Conservation (phyloP, 2,888 invertebrate genomes). For the Synergus japonicus region DNA sequence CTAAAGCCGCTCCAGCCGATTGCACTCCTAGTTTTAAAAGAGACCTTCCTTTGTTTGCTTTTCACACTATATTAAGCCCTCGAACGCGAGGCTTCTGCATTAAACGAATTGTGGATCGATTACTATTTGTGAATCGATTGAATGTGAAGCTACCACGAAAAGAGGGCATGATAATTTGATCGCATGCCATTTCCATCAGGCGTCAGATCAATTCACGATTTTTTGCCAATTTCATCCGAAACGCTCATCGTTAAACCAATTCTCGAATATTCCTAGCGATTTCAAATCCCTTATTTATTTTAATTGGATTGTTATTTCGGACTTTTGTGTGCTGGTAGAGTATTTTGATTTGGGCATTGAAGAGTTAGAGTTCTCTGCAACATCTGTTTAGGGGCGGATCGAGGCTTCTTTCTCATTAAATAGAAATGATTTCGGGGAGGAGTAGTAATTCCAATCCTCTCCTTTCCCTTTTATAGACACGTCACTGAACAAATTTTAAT, state of each 20-base stretch:
- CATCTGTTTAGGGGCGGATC: slow-evolving; percentile 26
- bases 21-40: slow-evolving; percentile 53
- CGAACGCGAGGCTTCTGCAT: slow-evolving; percentile 40
- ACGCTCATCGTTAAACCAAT: not conserved
- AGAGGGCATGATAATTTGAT: slow-evolving; percentile 52
- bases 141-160: slow-evolving; percentile 41
- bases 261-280: not conserved
- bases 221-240: not conserved
- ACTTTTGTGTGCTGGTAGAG: not conserved
- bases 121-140: slow-evolving; percentile 50
- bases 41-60: slow-evolving; percentile 57
- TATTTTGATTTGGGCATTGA: slow-evolving; percentile 16
- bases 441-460: not conserved
- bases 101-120: slow-evolving; percentile 6
- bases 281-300: slow-evolving; percentile 30
- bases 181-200: slow-evolving; percentile 49
- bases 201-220: not conserved
- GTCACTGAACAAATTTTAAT: slow-evolving; percentile 10
- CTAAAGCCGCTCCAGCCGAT: slow-evolving; percentile 64
- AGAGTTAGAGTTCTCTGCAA: not conserved
- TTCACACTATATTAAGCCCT: slow-evolving; percentile 58
- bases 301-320: slow-evolving; percentile 35
- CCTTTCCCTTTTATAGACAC: slow-evolving; percentile 27
- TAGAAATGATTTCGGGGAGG: not conserved
- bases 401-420: slow-evolving; percentile 21